phyloP scores from a whole-genome alignment of 2,888 invertebrate species.

The Torymus tubicola region DNA sequence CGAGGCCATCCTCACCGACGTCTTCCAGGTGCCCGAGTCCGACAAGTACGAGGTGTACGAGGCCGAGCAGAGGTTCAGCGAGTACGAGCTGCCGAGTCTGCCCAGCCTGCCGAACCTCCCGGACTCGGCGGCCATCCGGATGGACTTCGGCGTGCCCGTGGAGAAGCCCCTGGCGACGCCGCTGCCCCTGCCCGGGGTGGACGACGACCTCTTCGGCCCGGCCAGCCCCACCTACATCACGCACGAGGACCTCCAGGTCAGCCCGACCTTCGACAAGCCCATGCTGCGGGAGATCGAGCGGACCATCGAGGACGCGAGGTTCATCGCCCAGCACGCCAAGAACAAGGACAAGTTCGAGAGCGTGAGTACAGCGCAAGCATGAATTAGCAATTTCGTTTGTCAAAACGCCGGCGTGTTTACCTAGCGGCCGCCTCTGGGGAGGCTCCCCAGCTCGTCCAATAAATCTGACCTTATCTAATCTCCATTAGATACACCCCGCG shows the following conservation, averaged over 20 bases:
- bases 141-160: slow-evolving; percentile 44
- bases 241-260: slow-evolving; percentile 72
- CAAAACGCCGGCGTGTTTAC: too few species aligned
- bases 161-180: slow-evolving; percentile 36
- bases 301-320: slow-evolving; percentile 93
- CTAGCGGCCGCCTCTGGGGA: too few species aligned
- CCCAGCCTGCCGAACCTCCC: slow-evolving; percentile 53
- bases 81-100: slow-evolving; percentile 83
- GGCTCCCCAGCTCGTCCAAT: not conserved
- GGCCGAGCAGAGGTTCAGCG: slow-evolving; percentile 75
- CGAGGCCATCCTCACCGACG: slow-evolving; percentile 86
- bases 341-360: slow-evolving; percentile 96
- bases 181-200: slow-evolving; percentile 49
- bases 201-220: slow-evolving; percentile 54
- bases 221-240: slow-evolving; percentile 45
- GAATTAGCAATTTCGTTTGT: too few species aligned
- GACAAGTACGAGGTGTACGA: slow-evolving; percentile 81
- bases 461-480: slow-evolving; percentile 43
- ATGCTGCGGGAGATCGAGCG: slow-evolving; percentile 92
- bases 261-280: slow-evolving; percentile 90
- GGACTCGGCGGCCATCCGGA: slow-evolving; percentile 27
- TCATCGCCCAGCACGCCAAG: slow-evolving; percentile 96
- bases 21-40: slow-evolving; percentile 79
- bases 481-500: slow-evolving; percentile 12
- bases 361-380: slow-evolving; percentile 80